phyloP scores from a whole-genome alignment of 2,113 vertebrate genomes.

The Odocoileus virginianus region DNA sequence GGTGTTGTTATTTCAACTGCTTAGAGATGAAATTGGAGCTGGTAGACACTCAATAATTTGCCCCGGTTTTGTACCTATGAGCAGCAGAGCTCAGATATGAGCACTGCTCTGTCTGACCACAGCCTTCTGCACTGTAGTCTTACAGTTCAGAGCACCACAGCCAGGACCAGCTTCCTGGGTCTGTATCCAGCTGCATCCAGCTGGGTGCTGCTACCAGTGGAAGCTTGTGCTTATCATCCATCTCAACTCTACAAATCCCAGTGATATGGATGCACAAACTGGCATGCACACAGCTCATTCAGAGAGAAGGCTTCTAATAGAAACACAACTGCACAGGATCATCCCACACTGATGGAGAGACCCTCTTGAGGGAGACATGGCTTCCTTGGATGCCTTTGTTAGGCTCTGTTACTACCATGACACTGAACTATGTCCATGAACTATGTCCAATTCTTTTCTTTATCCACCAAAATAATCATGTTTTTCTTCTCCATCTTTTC shows the following conservation, averaged over 20 bases:
- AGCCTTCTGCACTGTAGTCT: neutral
- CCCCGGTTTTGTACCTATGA: accelerated
- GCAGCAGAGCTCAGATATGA: neutral
- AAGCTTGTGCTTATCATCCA: neutral
- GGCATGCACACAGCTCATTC: neutral
- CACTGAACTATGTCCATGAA: accelerated
- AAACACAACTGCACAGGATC: too few relatives aligned
- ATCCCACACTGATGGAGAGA: neutral
- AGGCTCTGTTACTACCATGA: neutral
- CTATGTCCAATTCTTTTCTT: neutral
- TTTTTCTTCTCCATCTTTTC: neutral
- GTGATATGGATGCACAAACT: accelerated
- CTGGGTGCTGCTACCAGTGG: neutral
- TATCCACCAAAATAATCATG: neutral
- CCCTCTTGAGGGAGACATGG: neutral
- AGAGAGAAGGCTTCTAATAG: neutral
- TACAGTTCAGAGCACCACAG: neutral
- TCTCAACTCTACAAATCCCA: neutral
- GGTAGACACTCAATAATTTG: accelerated
- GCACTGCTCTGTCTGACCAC: neutral
- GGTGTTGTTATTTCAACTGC: neutral
- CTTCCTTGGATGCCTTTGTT: neutral
- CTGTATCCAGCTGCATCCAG: neutral
- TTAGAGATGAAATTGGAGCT: neutral
- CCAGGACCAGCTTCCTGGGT: neutral